Evolutionary conservation across 2,888 invertebrate species (phyloP).

Genomic region (Sturmia bella): DNA sequence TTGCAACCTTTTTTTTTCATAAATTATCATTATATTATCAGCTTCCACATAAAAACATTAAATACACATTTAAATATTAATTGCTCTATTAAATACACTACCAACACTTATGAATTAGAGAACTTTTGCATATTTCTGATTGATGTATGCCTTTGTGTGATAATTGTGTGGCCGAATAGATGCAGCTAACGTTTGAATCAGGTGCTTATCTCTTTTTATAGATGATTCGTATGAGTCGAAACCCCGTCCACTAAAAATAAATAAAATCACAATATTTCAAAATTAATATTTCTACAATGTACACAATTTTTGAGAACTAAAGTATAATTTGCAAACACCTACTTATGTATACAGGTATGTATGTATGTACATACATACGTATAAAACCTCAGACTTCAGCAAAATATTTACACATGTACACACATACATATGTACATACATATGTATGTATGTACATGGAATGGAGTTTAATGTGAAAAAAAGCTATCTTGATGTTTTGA

Average conservation of each 20-base stretch:
- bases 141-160: constrained; percentile 89
- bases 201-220: constrained; percentile 82
- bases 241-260: constrained; percentile 74
- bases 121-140: constrained; percentile 86
- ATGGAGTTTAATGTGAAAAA: too few species aligned
- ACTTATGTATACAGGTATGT: background rate
- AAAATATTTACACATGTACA: background rate
- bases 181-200: constrained; percentile 85
- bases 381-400: background rate
- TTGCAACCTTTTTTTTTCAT: constrained; percentile 40
- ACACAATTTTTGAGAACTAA: too few species aligned
- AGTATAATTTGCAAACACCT: too few species aligned
- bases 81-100: constrained; percentile 65
- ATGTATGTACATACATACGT: background rate
- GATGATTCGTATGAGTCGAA: constrained; percentile 75
- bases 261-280: too few species aligned
- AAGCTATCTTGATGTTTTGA: too few species aligned
- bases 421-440: background rate
- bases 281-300: too few species aligned
- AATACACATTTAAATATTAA: constrained; percentile 46
- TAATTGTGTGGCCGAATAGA: constrained; percentile 88
- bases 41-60: constrained; percentile 56
- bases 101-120: constrained; percentile 74
- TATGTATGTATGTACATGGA: background rate
- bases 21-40: constrained; percentile 36